Conservation (phyloP, 2,113 vertebrate genomes). For the Crotalus tigris region DNA sequence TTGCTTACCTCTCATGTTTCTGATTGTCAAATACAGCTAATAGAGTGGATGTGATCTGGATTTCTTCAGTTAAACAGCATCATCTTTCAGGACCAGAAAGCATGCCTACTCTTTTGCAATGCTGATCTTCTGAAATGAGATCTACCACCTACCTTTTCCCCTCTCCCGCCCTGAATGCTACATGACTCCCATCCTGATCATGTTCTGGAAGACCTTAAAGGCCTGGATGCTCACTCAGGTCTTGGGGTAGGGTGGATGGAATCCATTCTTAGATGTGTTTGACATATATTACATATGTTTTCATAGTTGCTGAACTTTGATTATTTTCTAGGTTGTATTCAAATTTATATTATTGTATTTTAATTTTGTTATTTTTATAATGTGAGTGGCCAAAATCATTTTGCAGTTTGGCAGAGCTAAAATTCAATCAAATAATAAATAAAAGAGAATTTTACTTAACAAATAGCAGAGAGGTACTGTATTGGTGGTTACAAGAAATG, state of each 20-base stretch:
- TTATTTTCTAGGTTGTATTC: background rate
- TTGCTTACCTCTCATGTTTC: background rate
- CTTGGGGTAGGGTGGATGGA: background rate
- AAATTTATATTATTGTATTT: background rate
- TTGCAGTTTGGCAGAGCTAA: background rate
- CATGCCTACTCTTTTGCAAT: background rate
- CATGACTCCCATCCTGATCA: background rate
- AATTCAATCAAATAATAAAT: background rate
- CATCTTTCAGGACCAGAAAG: background rate
- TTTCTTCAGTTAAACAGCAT: background rate
- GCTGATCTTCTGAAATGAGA: background rate
- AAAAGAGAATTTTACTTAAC: background rate
- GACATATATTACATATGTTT: background rate
- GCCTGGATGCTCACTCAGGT: background rate
- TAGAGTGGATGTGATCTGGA: background rate
- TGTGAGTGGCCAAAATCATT: background rate
- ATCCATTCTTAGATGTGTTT: background rate
- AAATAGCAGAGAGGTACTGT: background rate
- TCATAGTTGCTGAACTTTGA: background rate
- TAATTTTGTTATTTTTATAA: background rate
- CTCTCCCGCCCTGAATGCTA: background rate
- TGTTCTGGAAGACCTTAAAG: background rate
- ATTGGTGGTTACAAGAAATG: background rate
- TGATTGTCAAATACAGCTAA: background rate
- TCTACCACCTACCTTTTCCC: rapidly evolving